phyloP scores from a whole-genome alignment of 2,797 vertebrate species.

The Sparidentex hasta region DNA sequence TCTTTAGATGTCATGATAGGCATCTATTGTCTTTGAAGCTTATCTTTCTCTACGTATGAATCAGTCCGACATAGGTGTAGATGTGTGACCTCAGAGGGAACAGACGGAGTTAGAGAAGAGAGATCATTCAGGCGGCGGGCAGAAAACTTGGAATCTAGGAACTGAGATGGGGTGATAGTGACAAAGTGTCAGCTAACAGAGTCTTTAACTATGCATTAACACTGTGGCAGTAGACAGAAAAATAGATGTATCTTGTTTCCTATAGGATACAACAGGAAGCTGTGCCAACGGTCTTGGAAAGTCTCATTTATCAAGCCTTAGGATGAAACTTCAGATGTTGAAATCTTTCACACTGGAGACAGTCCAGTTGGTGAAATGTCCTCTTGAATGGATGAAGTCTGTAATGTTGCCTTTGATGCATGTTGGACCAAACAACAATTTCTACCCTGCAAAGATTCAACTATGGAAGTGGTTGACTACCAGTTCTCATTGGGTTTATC shows the following conservation, averaged over 20 bases:
- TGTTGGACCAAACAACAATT: neutral
- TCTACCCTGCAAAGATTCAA: slow-evolving; percentile 1
- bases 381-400: slow-evolving; percentile 16
- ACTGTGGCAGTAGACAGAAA: slow-evolving; percentile 35
- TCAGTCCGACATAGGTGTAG: neutral
- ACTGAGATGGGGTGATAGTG: slow-evolving; percentile 18
- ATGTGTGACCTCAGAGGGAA: slow-evolving; percentile 22
- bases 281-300: slow-evolving; percentile 25
- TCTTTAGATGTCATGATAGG: slow-evolving; percentile 27
- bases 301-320: slow-evolving; percentile 32
- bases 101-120: slow-evolving; percentile 17
- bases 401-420: slow-evolving; percentile 28
- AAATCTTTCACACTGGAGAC: slow-evolving; percentile 17
- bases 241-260: slow-evolving; percentile 36
- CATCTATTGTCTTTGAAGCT: slow-evolving; percentile 22
- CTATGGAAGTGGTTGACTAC: neutral
- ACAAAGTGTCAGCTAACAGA: slow-evolving; percentile 37
- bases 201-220: slow-evolving; percentile 43
- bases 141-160: slow-evolving; percentile 1
- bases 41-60: slow-evolving; percentile 11
- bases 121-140: neutral
- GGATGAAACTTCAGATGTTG: slow-evolving; percentile 26
- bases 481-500: neutral
- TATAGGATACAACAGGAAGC: slow-evolving; percentile 23
- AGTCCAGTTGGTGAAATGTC: slow-evolving; percentile 32